These are phyloP conservation scores for Eurytoma californica DNA, from an alignment of 2,888 invertebrate species.

Conservation along the genomic window DNA sequence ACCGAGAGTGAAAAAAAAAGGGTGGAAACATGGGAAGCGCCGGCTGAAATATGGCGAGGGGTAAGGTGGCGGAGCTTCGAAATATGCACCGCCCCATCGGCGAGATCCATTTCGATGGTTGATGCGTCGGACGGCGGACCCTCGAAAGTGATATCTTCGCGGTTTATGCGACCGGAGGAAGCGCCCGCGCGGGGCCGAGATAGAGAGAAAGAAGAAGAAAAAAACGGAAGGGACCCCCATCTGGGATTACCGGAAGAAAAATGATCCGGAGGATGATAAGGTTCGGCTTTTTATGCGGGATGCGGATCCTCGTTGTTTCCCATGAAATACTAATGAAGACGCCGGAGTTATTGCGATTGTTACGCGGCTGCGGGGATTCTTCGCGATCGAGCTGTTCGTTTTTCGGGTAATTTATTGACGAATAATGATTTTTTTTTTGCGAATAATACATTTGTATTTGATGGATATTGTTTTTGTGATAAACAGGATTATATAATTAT, in stretches of 20 bases:
- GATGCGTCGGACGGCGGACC: slow-evolving; percentile 58
- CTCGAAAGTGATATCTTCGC: slow-evolving; percentile 28
- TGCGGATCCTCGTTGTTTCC: background rate
- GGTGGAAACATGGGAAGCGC: too few species aligned
- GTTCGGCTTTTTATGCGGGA: slow-evolving; percentile 16
- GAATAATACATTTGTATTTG: too few species aligned
- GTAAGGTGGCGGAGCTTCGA: background rate
- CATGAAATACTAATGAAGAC: background rate
- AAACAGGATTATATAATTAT: too few species aligned
- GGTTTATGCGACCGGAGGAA: background rate
- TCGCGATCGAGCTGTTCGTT: background rate
- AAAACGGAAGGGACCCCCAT: slow-evolving; percentile 18
- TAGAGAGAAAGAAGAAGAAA: slow-evolving; percentile 14
- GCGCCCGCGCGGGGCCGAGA: background rate
- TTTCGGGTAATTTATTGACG: too few species aligned
- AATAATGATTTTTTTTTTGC: too few species aligned
- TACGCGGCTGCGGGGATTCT: background rate
- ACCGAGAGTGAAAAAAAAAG: background rate
- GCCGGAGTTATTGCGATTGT: slow-evolving; percentile 24
- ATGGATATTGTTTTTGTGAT: too few species aligned
- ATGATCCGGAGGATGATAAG: slow-evolving; percentile 38
- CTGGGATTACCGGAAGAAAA: slow-evolving; percentile 36
- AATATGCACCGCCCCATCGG: slow-evolving; percentile 45
- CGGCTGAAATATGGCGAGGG: slow-evolving; percentile 15
- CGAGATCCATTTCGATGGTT: slow-evolving; percentile 58